Evolutionary conservation across 2,888 invertebrate genomes (phyloP), one percentile per base, ranked within the genome.

Genomic region (Tenthredo distinguenda): DNA sequence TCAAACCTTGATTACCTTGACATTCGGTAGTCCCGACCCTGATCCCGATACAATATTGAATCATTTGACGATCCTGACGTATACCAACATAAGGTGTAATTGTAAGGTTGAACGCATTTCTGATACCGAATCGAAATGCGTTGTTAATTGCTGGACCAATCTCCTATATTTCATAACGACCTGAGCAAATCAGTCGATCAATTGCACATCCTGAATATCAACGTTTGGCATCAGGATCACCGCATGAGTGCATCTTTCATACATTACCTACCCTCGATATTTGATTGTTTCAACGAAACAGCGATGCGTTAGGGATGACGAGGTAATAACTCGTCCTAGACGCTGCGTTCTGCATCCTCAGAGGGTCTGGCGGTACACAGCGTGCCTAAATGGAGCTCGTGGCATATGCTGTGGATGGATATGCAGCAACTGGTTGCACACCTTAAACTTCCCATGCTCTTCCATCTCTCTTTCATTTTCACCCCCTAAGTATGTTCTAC

Each of bases 221-320:
- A 72, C 37, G n/a, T 21, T 72, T 72, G 72, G 40, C 9, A 2
- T 15, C 71, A 34, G 71, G 40, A 37, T 43, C 12, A 10, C 72
- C 43, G 18, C 1, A 26, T 26, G 34, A 10, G 68, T 68, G 31
- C 26, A 10, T 34, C 7, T 74, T 37, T 7, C 12, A 40, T 43
- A 21, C n/a, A 40, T 40, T 74, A 74, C 43, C 72, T 12, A 74
- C 43, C 72, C 72, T 74, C 18, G 40, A 40, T 26, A 74, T 21
- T 18, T 43, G 37, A 85, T 83, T 50, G 21, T 43, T 82, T 55
- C 31, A 31, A 68, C n/a, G 68, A 86, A 86, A 85, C 79, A 87
- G 85, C 87, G 85, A 90, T 89, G 87, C 85, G 89, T 90, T 88
- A 89, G 86, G 84, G 84, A 88, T 88, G 89, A 90, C 89, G 88